Evolutionary conservation across 2,113 vertebrate genomes (phyloP).

Genomic region (Martes martes): DNA sequence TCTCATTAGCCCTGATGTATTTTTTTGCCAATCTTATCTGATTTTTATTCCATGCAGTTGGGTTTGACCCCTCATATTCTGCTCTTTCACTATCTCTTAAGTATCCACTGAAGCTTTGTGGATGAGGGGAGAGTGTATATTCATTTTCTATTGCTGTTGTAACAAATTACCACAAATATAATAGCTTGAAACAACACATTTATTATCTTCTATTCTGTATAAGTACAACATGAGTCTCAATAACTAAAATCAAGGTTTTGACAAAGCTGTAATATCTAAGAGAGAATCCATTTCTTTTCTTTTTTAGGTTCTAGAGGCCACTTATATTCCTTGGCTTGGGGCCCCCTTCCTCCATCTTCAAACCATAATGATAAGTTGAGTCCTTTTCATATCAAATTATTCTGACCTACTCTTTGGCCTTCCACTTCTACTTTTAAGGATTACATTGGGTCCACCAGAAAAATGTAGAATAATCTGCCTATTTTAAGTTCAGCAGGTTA

Average conservation of each 20-base stretch:
- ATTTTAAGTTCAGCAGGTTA: background rate
- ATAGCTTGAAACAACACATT: background rate
- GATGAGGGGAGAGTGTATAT: background rate
- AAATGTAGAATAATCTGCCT: background rate
- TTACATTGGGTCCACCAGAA: background rate
- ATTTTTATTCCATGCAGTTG: background rate
- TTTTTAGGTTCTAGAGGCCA: background rate
- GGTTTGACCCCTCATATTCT: background rate
- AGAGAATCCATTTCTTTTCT: background rate
- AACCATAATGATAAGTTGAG: background rate
- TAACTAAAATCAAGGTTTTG: background rate
- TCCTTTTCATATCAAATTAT: background rate
- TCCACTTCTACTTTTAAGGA: background rate
- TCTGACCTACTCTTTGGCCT: background rate
- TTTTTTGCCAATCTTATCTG: conserved; percentile 11
- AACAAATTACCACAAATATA: background rate
- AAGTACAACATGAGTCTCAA: background rate
- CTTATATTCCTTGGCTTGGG: background rate
- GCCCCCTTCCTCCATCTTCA: background rate
- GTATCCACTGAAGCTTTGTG: background rate
- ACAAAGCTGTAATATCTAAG: background rate
- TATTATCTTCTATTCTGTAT: background rate
- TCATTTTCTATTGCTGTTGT: background rate
- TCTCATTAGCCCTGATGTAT: background rate
- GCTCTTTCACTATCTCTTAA: background rate